A percentile compares a stretch with the other conserved stretches of the same genome.
Evolutionary conservation across 2,113 vertebrate genomes (phyloP).

Genomic region (Spea multiplicata): DNA sequence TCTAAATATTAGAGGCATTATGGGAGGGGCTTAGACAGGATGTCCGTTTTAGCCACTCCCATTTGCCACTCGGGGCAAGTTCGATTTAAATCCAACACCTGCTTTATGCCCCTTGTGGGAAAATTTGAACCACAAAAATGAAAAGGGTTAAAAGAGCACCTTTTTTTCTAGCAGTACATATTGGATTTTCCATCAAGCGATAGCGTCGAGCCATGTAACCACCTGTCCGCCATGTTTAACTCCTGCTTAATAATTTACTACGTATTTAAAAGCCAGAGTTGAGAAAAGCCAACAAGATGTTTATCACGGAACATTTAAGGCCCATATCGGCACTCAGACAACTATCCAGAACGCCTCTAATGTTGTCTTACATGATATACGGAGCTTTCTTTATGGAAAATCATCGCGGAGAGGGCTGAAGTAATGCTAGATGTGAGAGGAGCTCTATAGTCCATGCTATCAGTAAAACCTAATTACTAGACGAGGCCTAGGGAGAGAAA

Average conservation of each 20-base stretch:
- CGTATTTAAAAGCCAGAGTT: constrained; percentile 37
- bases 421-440: constrained; percentile 7
- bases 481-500: too few relatives aligned
- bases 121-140: too few relatives aligned
- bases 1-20: too few relatives aligned
- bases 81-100: too few relatives aligned
- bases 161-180: neutral
- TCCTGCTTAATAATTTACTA: constrained; percentile 33
- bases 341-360: constrained; percentile 1
- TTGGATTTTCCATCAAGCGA: constrained; percentile 10
- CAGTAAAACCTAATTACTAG: too few relatives aligned
- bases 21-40: too few relatives aligned
- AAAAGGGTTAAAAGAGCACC: too few relatives aligned
- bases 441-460: neutral
- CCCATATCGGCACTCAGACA: neutral
- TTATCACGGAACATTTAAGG: constrained; percentile 33
- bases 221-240: constrained; percentile 23
- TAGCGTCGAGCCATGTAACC: neutral
- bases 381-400: neutral
- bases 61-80: too few relatives aligned
- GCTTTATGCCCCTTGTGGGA: too few relatives aligned
- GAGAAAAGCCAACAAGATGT: constrained; percentile 35
- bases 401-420: neutral
- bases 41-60: too few relatives aligned
- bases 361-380: constrained; percentile 19